phyloP scores from a whole-genome alignment of 2,797 vertebrate species.

The Tenualosa thibaudeaui region DNA sequence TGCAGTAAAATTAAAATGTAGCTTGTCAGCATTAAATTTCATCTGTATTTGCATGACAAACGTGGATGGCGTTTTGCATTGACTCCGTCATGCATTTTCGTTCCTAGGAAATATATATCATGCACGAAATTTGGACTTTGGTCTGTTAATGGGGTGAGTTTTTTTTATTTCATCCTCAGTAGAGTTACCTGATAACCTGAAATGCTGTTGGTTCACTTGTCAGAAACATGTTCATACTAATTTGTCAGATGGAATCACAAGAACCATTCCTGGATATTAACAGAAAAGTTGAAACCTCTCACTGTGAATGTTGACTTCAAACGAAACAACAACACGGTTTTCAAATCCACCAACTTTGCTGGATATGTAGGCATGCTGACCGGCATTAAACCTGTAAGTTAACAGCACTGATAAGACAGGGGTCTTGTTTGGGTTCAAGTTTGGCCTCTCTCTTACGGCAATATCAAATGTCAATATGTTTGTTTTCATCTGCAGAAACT shows the following conservation, averaged over 20 bases:
- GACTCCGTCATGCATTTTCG: neutral
- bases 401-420: neutral
- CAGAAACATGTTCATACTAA: constrained; percentile 8
- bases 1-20: neutral
- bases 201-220: neutral
- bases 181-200: neutral
- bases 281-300: constrained; percentile 85
- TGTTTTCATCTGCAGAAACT: constrained; percentile 70
- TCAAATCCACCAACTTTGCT: constrained; percentile 89
- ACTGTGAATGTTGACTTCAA: constrained; percentile 89
- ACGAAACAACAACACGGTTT: constrained; percentile 87
- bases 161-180: neutral
- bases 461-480: neutral
- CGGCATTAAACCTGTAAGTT: constrained; percentile 91
- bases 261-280: constrained; percentile 88
- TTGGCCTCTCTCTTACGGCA: neutral
- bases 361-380: constrained; percentile 96
- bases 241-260: constrained; percentile 86
- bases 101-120: constrained; percentile 86
- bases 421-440: neutral
- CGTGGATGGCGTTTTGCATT: neutral
- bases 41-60: neutral
- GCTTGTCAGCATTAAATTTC: neutral
- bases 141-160: constrained; percentile 90
- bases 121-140: constrained; percentile 95